phyloP scores from a whole-genome alignment of 2,888 invertebrate genomes.

The Nycteola revayana region DNA sequence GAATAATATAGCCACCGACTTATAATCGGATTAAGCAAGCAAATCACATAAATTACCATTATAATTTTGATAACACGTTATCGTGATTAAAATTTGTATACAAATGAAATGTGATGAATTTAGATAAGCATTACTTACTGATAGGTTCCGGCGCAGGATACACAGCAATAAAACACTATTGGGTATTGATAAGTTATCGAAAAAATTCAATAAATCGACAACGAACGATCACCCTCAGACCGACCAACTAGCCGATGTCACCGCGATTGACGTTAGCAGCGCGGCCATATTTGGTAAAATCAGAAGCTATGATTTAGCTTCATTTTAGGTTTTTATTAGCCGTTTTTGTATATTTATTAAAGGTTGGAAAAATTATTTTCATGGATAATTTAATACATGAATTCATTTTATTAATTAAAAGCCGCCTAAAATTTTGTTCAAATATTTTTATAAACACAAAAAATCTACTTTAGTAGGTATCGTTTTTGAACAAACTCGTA shows the following conservation, averaged over 20 bases:
- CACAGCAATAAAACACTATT: slow-evolving; percentile 36
- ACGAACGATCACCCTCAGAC: slow-evolving; percentile 35
- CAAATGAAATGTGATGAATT: slow-evolving; percentile 7
- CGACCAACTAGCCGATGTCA: slow-evolving; percentile 39
- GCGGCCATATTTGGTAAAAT: slow-evolving; percentile 35
- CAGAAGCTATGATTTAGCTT: too few relatives aligned
- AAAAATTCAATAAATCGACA: slow-evolving; percentile 38
- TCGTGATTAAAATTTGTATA: slow-evolving; percentile 17
- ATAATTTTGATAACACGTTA: slow-evolving; percentile 38
- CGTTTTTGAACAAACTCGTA: too few relatives aligned
- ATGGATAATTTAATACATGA: too few relatives aligned
- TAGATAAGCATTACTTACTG: slow-evolving; percentile 42
- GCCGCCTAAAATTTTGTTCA: too few relatives aligned
- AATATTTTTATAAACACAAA: too few relatives aligned
- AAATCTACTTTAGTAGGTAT: too few relatives aligned
- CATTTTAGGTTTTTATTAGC: too few relatives aligned
- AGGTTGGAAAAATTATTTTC: too few relatives aligned
- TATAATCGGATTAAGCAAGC: slow-evolving; percentile 35
- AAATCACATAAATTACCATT: slow-evolving; percentile 35
- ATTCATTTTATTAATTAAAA: too few relatives aligned
- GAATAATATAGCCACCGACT: slow-evolving; percentile 22
- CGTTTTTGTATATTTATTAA: too few relatives aligned
- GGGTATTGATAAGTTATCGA: slow-evolving; percentile 45
- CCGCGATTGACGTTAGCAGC: slow-evolving; percentile 39
- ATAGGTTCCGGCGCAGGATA: slow-evolving; percentile 36